These are phyloP conservation scores for Plagodis dolabraria DNA, from an alignment of 2,888 invertebrate species.

Conservation along the genomic window DNA sequence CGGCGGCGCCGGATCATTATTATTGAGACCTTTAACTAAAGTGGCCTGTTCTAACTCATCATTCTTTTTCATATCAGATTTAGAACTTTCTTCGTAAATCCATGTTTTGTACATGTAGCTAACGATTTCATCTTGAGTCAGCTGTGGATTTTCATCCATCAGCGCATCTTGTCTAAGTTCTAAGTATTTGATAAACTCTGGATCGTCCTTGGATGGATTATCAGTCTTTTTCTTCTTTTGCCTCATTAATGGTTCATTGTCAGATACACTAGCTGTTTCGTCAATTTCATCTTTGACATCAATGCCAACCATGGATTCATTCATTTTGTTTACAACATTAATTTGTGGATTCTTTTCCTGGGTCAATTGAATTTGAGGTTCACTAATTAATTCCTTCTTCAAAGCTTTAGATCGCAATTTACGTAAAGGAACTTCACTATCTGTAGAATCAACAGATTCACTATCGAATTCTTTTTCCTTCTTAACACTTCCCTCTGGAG, in stretches of 20 bases:
- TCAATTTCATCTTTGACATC: conserved; percentile 45
- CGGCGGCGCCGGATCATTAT: conserved; percentile 40
- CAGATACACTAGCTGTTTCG: conserved; percentile 49
- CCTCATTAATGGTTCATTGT: conserved; percentile 46
- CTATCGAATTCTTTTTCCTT: conserved; percentile 37
- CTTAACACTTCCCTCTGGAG: conserved; percentile 1
- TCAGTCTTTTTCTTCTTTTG: conserved; percentile 44
- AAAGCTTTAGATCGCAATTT: conserved; percentile 39
- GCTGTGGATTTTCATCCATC: conserved; percentile 80
- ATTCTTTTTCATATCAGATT: conserved; percentile 54
- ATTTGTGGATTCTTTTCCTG: conserved; percentile 1
- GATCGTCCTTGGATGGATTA: conserved; percentile 52
- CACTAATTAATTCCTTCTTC: conserved; percentile 33
- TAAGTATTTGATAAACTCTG: conserved; percentile 79
- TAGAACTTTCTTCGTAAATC: conserved; percentile 59
- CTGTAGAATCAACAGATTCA: conserved; percentile 45
- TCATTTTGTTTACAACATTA: background rate
- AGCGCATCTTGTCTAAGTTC: conserved; percentile 76
- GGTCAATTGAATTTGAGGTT: conserved; percentile 2
- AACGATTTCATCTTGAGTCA: conserved; percentile 74
- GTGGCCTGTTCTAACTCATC: conserved; percentile 61
- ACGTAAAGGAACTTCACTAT: conserved; percentile 43
- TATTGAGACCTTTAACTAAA: conserved; percentile 66
- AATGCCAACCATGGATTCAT: conserved; percentile 16
- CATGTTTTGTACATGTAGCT: conserved; percentile 80